Conservation (phyloP, 2,113 vertebrate species). For the Plestiodon gilberti region DNA sequence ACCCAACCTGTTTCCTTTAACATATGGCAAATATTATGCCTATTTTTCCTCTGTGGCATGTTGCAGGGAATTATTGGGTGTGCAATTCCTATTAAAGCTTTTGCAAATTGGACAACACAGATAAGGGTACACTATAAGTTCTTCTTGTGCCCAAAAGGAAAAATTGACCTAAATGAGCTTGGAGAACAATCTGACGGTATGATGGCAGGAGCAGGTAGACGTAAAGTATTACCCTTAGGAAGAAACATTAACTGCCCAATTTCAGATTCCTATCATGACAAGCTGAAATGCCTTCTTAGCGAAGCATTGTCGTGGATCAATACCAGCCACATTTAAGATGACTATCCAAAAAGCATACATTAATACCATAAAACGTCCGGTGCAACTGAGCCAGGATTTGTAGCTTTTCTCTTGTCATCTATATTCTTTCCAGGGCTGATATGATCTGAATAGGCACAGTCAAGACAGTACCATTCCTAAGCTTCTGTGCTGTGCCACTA, state of each 20-base stretch:
- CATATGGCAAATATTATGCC: too few species aligned
- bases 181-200: background rate
- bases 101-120: background rate
- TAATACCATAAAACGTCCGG: slow-evolving; percentile 24
- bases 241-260: slow-evolving; percentile 8
- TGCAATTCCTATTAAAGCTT: background rate
- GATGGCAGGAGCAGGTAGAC: background rate
- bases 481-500: background rate
- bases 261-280: slow-evolving; percentile 27
- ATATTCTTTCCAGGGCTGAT: background rate
- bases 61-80: background rate
- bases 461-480: background rate
- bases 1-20: too few species aligned
- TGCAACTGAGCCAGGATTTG: slow-evolving; percentile 29
- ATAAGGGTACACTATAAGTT: background rate
- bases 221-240: slow-evolving; percentile 28
- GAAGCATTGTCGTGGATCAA: slow-evolving; percentile 6
- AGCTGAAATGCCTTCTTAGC: slow-evolving; percentile 48
- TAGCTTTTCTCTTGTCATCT: slow-evolving; percentile 10
- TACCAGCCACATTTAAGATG: slow-evolving; percentile 40
- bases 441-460: background rate
- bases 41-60: background rate
- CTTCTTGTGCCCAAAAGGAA: background rate
- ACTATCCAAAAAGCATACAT: slow-evolving; percentile 27
- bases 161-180: background rate